phyloP scores from a whole-genome alignment of 2,797 vertebrate genomes.

The Brachymystax lenok region DNA sequence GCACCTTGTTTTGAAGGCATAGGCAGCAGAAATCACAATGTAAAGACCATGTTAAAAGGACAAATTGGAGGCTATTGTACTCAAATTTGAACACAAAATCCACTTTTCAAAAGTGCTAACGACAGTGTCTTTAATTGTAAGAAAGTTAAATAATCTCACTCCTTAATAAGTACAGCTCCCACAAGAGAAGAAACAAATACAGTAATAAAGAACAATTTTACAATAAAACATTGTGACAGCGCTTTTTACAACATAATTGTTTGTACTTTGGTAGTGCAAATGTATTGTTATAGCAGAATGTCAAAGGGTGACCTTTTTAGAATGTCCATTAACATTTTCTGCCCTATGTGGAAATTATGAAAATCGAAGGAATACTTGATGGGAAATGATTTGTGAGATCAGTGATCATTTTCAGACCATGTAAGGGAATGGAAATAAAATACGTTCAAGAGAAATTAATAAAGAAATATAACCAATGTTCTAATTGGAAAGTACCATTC shows the following conservation, averaged over 20 bases:
- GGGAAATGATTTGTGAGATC: slow-evolving; percentile 16
- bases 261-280: slow-evolving; percentile 1
- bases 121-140: slow-evolving; percentile 69
- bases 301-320: not conserved
- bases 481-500: not conserved
- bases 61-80: slow-evolving; percentile 29
- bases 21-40: slow-evolving; percentile 50
- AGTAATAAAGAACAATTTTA: not conserved
- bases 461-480: slow-evolving; percentile 23
- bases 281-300: not conserved
- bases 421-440: slow-evolving; percentile 45
- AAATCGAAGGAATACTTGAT: not conserved
- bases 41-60: slow-evolving; percentile 36
- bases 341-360: not conserved
- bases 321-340: not conserved
- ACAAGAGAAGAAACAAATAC: not conserved
- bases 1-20: slow-evolving; percentile 16
- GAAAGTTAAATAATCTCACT: slow-evolving; percentile 65
- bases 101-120: slow-evolving; percentile 13
- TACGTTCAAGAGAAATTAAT: not conserved
- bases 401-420: slow-evolving; percentile 46
- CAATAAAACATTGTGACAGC: not conserved
- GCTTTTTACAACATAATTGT: not conserved
- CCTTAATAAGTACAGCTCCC: slow-evolving; percentile 12
- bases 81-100: slow-evolving; percentile 44